Evolutionary conservation across 2,797 vertebrate species (phyloP).

Genomic region (Pterois miles): DNA sequence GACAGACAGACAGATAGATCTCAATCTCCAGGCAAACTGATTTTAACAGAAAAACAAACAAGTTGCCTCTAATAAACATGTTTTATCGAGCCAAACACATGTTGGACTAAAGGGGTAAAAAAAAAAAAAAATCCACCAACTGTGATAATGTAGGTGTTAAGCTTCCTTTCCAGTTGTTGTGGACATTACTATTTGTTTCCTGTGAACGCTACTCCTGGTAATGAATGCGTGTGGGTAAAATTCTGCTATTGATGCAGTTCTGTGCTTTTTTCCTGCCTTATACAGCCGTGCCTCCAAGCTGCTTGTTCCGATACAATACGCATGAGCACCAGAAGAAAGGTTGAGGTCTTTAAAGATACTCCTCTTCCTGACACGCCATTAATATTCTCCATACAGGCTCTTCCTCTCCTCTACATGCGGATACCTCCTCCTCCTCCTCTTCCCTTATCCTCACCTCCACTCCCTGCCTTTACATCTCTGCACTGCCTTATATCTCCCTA

Average conservation of each 20-base stretch:
- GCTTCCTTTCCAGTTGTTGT: not conserved
- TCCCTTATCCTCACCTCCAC: constrained; percentile 45
- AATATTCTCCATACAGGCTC: constrained; percentile 78
- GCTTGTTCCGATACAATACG: constrained; percentile 35
- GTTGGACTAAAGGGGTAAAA: not conserved
- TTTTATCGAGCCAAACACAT: constrained; percentile 22
- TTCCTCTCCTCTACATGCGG: constrained; percentile 53
- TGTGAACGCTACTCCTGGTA: not conserved
- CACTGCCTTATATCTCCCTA: constrained; percentile 59
- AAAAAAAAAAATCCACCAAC: not conserved
- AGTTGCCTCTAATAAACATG: constrained; percentile 28
- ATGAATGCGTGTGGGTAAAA: constrained; percentile 21
- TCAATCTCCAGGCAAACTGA: constrained; percentile 26
- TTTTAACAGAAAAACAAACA: constrained; percentile 32
- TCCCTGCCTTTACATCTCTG: constrained; percentile 64
- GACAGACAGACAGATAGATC: not conserved
- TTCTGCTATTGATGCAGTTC: constrained; percentile 24
- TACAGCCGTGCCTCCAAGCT: constrained; percentile 40
- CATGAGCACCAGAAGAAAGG: constrained; percentile 47
- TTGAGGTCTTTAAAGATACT: constrained; percentile 74
- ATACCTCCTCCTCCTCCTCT: constrained; percentile 15
- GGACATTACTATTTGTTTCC: constrained; percentile 3
- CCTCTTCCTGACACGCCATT: constrained; percentile 78
- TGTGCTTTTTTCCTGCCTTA: constrained; percentile 18
- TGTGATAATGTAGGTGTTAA: not conserved